Percentiles rank a stretch among this genome's conserved stretches.
Evolutionary conservation across 2,888 invertebrate genomes (phyloP).

Genomic region (Linyphia triangularis): DNA sequence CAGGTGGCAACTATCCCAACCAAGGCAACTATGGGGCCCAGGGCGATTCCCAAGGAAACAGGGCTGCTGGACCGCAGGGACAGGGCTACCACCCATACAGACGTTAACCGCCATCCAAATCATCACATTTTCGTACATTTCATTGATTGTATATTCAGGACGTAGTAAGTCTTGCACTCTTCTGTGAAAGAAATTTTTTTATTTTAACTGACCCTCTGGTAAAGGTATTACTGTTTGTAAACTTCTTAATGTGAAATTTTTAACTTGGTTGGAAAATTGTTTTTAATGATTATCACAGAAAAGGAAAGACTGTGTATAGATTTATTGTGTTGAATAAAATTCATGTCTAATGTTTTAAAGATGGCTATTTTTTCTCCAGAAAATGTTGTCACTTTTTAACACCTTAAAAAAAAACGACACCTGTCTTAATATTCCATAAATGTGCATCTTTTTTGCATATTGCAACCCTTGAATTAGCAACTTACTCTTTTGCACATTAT

Average conservation of each 20-base stretch:
- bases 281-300: neutral
- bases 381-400: no score
- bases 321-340: neutral
- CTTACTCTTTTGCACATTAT: no score
- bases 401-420: no score
- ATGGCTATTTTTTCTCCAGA: no score
- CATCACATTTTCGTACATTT: neutral
- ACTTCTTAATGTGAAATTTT: no score
- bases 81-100: constrained; percentile 74
- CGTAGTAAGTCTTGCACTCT: neutral
- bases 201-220: neutral
- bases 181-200: neutral
- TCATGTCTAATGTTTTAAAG: no score
- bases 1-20: constrained; percentile 38
- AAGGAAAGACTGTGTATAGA: neutral
- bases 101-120: constrained; percentile 28
- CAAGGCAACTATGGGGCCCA: constrained; percentile 40
- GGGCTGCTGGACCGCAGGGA: constrained; percentile 47
- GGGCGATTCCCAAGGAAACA: constrained; percentile 35
- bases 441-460: no score
- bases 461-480: no score
- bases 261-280: no score
- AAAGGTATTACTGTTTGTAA: neutral
- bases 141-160: constrained; percentile 23
- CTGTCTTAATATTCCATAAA: no score